Conservation (phyloP, 2,113 vertebrate genomes). For the Entelurus aequoreus region DNA sequence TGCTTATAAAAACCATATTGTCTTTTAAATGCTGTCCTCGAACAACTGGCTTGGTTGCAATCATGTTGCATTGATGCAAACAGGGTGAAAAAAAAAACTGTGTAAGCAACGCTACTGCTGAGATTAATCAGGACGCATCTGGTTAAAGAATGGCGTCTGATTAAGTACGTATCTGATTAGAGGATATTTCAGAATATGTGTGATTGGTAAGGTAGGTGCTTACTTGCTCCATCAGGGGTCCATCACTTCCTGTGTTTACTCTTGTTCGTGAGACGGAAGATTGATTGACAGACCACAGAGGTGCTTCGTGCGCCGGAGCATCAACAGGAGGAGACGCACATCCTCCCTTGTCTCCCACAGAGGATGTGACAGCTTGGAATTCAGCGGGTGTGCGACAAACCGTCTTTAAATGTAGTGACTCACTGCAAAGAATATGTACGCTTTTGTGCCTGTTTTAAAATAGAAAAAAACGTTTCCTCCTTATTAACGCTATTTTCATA, state of each 20-base stretch:
- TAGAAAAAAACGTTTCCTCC: no score
- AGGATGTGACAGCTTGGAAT: not conserved
- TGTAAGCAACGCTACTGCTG: not conserved
- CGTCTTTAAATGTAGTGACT: not conserved
- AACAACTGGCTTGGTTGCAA: no score
- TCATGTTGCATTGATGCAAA: no score
- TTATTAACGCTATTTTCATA: no score
- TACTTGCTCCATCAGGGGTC: not conserved
- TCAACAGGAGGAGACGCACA: slow-evolving; percentile 4
- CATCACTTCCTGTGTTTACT: not conserved
- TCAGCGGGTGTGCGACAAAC: not conserved
- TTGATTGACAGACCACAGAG: slow-evolving; percentile 5
- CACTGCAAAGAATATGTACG: no score
- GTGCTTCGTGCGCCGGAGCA: not conserved
- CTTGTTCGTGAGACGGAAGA: not conserved
- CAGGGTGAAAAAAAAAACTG: no score
- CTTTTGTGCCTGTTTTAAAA: no score
- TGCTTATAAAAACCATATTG: no score
- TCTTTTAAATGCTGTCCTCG: no score
- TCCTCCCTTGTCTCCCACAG: not conserved
- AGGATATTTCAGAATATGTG: not conserved
- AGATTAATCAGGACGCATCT: not conserved
- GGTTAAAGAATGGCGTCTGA: not conserved
- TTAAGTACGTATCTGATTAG: not conserved
- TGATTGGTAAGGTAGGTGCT: not conserved